phyloP scores from a whole-genome alignment of 2,797 vertebrate genomes.

The Aselliscus stoliczkanus region DNA sequence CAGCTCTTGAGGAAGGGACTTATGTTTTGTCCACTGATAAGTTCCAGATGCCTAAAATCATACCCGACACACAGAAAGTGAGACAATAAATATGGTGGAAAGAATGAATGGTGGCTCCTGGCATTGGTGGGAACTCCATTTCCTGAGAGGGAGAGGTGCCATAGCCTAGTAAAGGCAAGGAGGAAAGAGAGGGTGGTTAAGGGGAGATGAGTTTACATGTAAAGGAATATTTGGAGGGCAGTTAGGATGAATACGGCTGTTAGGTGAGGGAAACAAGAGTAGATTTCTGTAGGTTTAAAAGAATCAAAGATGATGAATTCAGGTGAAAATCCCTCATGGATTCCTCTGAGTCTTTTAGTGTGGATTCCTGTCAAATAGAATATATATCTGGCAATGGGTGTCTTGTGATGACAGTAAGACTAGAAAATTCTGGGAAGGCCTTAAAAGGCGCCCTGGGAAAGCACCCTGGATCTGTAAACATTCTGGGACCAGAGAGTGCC shows the following conservation, averaged over 20 bases:
- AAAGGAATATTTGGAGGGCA: background rate
- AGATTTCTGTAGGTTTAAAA: background rate
- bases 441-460: background rate
- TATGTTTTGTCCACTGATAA: background rate
- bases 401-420: background rate
- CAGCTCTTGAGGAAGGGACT: background rate
- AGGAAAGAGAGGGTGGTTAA: background rate
- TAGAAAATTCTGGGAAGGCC: background rate
- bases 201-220: background rate
- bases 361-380: background rate
- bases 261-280: background rate
- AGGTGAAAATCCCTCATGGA: background rate
- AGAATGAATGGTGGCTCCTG: background rate
- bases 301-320: background rate
- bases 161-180: background rate
- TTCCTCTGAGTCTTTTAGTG: background rate
- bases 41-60: background rate
- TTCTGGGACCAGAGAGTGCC: background rate
- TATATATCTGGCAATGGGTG: too few species aligned
- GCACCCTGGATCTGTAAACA: background rate
- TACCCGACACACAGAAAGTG: background rate
- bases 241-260: background rate
- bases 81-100: background rate
- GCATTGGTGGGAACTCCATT: background rate
- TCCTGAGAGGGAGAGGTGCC: background rate